Evolutionary conservation across 2,113 vertebrate species (phyloP).

Genomic region (Ellobius talpinus): DNA sequence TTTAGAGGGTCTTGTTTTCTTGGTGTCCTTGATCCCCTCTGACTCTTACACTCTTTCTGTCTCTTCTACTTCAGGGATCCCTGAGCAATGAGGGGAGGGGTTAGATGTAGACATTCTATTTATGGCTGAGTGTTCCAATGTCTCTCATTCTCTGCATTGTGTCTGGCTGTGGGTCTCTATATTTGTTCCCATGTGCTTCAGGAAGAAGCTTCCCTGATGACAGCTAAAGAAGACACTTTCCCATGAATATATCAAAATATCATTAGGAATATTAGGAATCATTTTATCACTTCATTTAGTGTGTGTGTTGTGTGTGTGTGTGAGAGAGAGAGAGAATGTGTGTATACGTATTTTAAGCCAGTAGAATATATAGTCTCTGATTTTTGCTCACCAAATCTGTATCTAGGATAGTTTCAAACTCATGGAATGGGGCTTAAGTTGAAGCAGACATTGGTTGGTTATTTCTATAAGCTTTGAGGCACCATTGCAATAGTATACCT

Average conservation of each 20-base stretch:
- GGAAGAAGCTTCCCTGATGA: not conserved
- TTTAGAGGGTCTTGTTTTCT: not conserved
- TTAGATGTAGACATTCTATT: not conserved
- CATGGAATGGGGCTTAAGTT: not conserved
- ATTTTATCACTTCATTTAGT: not conserved
- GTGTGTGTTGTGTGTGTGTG: not conserved
- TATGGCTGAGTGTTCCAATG: not conserved
- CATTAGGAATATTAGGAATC: too few species aligned
- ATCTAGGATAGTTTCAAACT: not conserved
- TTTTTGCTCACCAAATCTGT: not conserved
- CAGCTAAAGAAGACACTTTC: not conserved
- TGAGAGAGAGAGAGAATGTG: too few species aligned
- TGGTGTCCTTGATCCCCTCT: not conserved
- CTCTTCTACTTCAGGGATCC: too few species aligned
- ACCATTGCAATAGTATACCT: not conserved
- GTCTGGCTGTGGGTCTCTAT: not conserved
- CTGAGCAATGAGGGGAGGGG: not conserved
- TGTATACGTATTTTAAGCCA: not conserved
- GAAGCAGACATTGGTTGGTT: not conserved
- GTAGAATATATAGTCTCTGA: not conserved
- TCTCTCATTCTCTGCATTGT: not conserved
- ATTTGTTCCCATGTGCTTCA: not conserved
- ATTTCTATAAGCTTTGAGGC: not conserved
- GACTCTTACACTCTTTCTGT: too few species aligned
- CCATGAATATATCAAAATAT: not conserved